These are phyloP conservation scores for Takifugu rubripes DNA, from an alignment of 2,797 vertebrate species.

Conservation along the genomic window DNA sequence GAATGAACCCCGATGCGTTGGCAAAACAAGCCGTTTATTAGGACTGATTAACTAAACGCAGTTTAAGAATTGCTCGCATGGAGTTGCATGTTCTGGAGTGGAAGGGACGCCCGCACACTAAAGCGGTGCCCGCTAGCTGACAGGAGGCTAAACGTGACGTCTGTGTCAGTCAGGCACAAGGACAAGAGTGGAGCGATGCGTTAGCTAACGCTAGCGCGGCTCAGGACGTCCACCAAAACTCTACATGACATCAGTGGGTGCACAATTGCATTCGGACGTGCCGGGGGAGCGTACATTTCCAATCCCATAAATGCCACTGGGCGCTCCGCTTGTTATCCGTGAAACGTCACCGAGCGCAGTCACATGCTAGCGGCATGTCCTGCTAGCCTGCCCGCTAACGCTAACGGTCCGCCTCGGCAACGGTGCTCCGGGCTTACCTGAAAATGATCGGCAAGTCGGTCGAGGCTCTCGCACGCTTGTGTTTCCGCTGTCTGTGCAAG, in stretches of 20 bases:
- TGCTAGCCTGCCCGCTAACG: conserved; percentile 44
- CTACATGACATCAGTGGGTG: neutral
- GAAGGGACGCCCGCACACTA: too few species aligned
- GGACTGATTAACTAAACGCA: too few species aligned
- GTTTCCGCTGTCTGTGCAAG: neutral
- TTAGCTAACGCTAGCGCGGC: conserved; percentile 35
- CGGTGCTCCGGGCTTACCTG: conserved; percentile 50
- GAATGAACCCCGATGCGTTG: too few species aligned
- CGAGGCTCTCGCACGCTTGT: neutral
- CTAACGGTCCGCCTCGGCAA: conserved; percentile 29
- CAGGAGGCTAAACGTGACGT: conserved; percentile 1
- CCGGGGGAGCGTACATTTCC: rapidly evolving
- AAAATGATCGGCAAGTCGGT: conserved; percentile 16
- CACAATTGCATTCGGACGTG: rapidly evolving
- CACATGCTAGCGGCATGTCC: conserved; percentile 21
- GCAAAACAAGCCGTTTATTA: too few species aligned
- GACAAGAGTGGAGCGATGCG: conserved; percentile 20
- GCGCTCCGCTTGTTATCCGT: neutral
- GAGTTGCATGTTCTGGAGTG: too few species aligned
- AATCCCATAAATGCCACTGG: neutral
- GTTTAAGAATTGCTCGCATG: too few species aligned
- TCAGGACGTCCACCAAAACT: too few species aligned
- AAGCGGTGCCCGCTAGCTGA: neutral
- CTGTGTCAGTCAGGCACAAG: conserved; percentile 19
- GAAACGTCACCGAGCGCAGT: neutral